Evolutionary conservation across 2,113 vertebrate genomes (phyloP), one percentile per base, ranked within the genome.

Genomic region (Lutjanus erythropterus): DNA sequence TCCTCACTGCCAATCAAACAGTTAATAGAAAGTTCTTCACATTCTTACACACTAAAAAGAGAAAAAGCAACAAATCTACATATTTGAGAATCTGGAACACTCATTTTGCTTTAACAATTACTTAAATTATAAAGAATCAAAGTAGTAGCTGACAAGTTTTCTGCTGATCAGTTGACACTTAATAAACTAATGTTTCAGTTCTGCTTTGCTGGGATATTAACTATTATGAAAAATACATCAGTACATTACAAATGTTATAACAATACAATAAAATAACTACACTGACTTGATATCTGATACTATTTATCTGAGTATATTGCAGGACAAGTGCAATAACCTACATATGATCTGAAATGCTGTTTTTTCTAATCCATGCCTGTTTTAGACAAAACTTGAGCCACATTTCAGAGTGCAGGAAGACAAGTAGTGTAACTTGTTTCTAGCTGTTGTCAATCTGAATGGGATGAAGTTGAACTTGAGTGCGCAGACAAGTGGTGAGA

Each of bases 401-500:
- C 12, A 50, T 80, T 6, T n/a, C 8, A 19, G 61, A 61, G 10
- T 15, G 53, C 46, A 59, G 11, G 58, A 6, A 35, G 18, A 21
- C 27, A 11, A 7, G 15, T 50, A 25, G 27, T 18, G 25, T n/a
- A 25, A 75, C 55, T 62, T 25, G 50, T 15, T 16, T 21, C 4
- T 11, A 19, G 15, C 33, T 31, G 12, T 1, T 73, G 3, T 6
- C 1, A 15, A 33, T 52, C 35, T 55, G 39, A 1, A 1, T 27
- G 58, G 39, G 42, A 50, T 72, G 67, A 73, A 81, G 80, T 80
- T 81, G 68, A 71, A 84, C 53, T 80, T 75, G 64, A 82, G 58
- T 80, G 88, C 84, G 86, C 85, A 75, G 31, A 82, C 88, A 65
- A 83, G 85, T 59, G 78, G 86, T 5, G 73, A 86, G 76, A 29